phyloP scores from a whole-genome alignment of 2,888 invertebrate species.

The Pseudococcus jackbeardsleyi region DNA sequence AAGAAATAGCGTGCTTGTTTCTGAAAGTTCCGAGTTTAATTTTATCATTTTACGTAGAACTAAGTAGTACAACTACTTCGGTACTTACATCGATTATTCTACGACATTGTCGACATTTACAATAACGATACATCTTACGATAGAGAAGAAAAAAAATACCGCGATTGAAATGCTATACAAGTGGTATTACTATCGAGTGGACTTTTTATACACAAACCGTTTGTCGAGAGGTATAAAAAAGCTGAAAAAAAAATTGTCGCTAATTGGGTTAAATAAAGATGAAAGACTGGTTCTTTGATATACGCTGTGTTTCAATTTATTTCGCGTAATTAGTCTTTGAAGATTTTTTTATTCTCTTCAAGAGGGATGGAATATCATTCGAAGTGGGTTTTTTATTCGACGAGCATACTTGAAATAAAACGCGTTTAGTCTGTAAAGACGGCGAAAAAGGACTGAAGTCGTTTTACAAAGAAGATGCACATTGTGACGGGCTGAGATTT shows the following conservation, averaged over 20 bases:
- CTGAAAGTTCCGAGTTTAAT: neutral
- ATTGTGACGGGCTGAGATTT: too few species aligned
- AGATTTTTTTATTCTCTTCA: neutral
- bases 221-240: neutral
- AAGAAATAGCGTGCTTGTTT: neutral
- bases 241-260: neutral
- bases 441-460: neutral
- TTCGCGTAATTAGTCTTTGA: conserved; percentile 5
- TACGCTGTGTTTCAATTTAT: neutral
- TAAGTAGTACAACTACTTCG: too few species aligned
- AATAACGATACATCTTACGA: neutral
- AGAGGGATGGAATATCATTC: neutral
- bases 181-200: neutral
- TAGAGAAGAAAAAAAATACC: neutral
- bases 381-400: neutral
- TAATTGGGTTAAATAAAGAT: conserved; percentile 22
- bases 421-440: neutral
- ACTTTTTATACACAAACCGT: neutral
- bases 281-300: neutral
- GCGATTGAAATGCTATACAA: neutral
- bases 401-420: neutral
- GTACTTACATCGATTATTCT: neutral
- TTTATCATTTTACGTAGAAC: conserved; percentile 29
- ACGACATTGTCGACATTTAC: conserved; percentile 27
- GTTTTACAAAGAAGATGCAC: neutral